Conservation (phyloP, 2,113 vertebrate species). For the Pandion haliaetus region DNA sequence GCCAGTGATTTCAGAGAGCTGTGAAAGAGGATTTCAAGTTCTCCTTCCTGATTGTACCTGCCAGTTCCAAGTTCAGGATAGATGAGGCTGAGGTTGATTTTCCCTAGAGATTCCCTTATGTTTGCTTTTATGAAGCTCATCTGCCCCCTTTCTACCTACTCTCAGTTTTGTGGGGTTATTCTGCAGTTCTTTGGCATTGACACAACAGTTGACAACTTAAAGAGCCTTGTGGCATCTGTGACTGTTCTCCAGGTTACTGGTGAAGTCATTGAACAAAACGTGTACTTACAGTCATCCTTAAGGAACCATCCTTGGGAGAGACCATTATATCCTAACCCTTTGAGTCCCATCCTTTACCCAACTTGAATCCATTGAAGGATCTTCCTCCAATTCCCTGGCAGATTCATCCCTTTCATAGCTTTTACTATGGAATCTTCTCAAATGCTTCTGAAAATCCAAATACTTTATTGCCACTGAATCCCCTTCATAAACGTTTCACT, state of each 20-base stretch:
- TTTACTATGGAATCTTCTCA: not conserved
- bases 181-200: not conserved
- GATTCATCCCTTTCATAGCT: not conserved
- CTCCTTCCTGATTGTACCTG: not conserved
- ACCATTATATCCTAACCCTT: not conserved
- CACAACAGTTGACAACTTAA: not conserved
- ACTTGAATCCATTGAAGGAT: not conserved
- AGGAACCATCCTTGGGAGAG: not conserved
- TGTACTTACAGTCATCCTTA: not conserved
- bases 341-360: not conserved
- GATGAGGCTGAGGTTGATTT: not conserved
- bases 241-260: not conserved
- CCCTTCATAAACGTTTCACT: not conserved
- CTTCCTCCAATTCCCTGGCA: not conserved
- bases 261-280: not conserved
- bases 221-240: not conserved
- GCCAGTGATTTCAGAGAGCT: not conserved
- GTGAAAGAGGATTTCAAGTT: not conserved
- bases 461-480: not conserved
- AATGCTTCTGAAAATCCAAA: not conserved
- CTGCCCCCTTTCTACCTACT: not conserved
- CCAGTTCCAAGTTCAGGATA: not conserved
- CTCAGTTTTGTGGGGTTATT: not conserved
- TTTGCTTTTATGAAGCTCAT: not conserved
- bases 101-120: not conserved